These are phyloP conservation scores for Tetramorium bicarinatum DNA, from an alignment of 2,888 invertebrate species.

Conservation along the genomic window DNA sequence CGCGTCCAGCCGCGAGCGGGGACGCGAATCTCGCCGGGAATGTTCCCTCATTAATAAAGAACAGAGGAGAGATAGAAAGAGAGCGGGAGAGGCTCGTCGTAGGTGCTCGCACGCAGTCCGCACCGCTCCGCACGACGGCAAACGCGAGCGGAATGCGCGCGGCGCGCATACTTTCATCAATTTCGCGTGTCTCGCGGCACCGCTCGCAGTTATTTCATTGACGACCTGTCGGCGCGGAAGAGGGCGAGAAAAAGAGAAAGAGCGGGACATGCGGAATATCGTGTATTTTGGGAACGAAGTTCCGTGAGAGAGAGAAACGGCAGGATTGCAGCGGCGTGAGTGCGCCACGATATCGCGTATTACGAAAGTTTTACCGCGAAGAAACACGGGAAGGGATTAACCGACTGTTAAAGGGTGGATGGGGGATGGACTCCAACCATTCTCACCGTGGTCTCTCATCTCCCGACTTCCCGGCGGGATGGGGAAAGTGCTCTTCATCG, in stretches of 20 bases:
- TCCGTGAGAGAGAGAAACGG: background rate
- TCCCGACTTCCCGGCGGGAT: slow-evolving; percentile 23
- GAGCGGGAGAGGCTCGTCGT: slow-evolving; percentile 19
- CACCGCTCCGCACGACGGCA: slow-evolving; percentile 56
- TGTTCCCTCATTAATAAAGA: slow-evolving; percentile 85
- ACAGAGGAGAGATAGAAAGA: slow-evolving; percentile 32
- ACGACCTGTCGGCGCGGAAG: slow-evolving; percentile 62
- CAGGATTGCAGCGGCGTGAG: background rate
- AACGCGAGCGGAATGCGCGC: slow-evolving; percentile 78
- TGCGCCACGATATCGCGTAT: background rate
- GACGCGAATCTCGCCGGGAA: slow-evolving; percentile 82
- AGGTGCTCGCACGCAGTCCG: slow-evolving; percentile 53
- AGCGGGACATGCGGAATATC: slow-evolving; percentile 47
- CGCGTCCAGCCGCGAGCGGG: slow-evolving; percentile 75
- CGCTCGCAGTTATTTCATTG: slow-evolving; percentile 70
- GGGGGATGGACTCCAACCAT: slow-evolving; percentile 59
- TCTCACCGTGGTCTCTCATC: slow-evolving; percentile 32
- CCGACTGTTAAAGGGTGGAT: background rate
- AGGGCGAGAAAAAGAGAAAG: slow-evolving; percentile 27
- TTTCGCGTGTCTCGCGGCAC: slow-evolving; percentile 77
- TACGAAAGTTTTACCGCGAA: slow-evolving; percentile 9
- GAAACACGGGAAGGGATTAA: slow-evolving; percentile 6
- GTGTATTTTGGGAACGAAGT: slow-evolving; percentile 49
- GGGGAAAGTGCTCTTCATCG: slow-evolving; percentile 83
- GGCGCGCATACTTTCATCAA: slow-evolving; percentile 83